Evolutionary conservation across 2,888 invertebrate genomes (phyloP).

Genomic region (Globia sparganii): DNA sequence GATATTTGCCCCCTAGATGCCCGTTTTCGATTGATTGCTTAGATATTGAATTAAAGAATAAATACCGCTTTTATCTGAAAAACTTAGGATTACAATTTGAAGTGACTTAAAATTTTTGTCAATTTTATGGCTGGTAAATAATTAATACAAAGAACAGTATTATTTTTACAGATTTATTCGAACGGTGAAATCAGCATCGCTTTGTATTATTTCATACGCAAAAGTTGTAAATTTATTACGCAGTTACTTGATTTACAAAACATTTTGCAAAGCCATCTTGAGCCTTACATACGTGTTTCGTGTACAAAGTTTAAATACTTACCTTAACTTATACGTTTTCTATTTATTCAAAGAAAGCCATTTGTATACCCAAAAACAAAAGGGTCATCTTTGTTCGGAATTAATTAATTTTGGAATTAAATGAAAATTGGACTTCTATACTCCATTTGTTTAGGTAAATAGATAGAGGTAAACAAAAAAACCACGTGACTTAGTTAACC

Average conservation of each 20-base stretch:
- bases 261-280: slow-evolving; percentile 6
- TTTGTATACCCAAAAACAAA: slow-evolving; percentile 24
- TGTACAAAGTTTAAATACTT: slow-evolving; percentile 35
- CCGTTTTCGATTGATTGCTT: background rate
- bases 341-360: slow-evolving; percentile 33
- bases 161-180: no score
- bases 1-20: background rate
- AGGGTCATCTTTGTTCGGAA: slow-evolving; percentile 16
- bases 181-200: background rate
- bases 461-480: no score
- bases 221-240: background rate
- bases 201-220: background rate
- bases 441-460: no score
- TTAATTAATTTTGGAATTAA: slow-evolving; percentile 3
- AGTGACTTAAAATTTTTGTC: background rate
- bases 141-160: background rate
- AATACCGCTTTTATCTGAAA: background rate
- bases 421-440: background rate
- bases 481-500: no score
- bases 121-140: background rate
- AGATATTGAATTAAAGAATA: background rate
- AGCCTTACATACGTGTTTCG: slow-evolving; percentile 4
- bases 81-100: background rate
- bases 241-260: background rate
- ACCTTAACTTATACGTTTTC: slow-evolving; percentile 37